A percentile compares a stretch with the other conserved stretches of the same genome.
Conservation (phyloP, 2,113 vertebrate species). For the Etia nguti region DNA sequence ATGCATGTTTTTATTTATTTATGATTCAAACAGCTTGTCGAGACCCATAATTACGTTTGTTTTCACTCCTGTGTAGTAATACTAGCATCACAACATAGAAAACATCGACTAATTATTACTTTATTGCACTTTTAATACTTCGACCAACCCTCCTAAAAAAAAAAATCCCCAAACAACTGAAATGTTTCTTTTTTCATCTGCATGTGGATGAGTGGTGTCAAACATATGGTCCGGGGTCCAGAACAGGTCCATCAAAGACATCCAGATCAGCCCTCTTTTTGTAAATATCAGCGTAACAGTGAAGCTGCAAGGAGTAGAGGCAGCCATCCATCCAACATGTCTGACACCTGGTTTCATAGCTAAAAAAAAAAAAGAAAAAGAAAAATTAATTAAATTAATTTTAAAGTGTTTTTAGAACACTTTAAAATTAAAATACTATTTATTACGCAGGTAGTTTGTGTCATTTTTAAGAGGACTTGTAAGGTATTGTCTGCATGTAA, state of each 20-base stretch:
- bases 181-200: not conserved
- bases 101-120: not conserved
- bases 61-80: not conserved
- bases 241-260: not conserved
- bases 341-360: not conserved
- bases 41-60: not conserved
- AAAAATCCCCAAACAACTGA: not conserved
- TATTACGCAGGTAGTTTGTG: not conserved
- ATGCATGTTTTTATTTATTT: not conserved
- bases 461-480: not conserved
- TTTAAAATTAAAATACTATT: not conserved
- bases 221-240: not conserved
- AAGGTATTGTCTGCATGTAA: not conserved
- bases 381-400: too few relatives aligned
- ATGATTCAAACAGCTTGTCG: not conserved
- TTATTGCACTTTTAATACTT: not conserved
- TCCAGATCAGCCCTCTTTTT: rapidly evolving
- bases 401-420: not conserved
- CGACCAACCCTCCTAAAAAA: rapidly evolving
- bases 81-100: not conserved
- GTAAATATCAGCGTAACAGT: rapidly evolving
- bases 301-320: not conserved
- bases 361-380: not conserved
- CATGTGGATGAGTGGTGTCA: rapidly evolving
- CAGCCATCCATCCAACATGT: not conserved